These are phyloP conservation scores for Halcyon senegalensis DNA, from an alignment of 2,113 vertebrate genomes.

Conservation along the genomic window DNA sequence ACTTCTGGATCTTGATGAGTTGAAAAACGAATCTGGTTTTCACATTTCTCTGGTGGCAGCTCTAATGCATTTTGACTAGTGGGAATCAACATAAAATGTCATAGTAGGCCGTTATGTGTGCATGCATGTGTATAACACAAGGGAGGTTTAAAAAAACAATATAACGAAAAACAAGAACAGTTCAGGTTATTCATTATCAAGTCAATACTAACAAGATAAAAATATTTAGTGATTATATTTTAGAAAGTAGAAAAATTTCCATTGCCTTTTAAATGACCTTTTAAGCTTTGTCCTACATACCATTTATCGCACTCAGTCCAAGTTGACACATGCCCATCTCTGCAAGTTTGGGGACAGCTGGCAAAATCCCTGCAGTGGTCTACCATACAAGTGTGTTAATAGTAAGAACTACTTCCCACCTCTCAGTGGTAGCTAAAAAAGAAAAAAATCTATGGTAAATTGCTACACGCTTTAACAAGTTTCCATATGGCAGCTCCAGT, in stretches of 20 bases:
- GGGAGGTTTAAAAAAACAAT: background rate
- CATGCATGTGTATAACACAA: background rate
- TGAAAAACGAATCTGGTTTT: constrained; percentile 1
- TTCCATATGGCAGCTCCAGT: background rate
- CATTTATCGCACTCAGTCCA: background rate
- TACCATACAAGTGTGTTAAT: background rate
- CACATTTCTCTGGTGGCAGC: background rate
- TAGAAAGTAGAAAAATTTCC: background rate
- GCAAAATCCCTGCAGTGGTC: background rate
- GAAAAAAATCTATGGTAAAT: background rate
- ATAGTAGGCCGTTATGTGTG: background rate
- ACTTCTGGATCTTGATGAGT: constrained; percentile 4
- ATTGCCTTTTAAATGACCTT: background rate
- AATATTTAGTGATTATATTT: background rate
- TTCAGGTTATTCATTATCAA: background rate
- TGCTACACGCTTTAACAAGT: background rate
- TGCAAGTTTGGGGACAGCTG: background rate
- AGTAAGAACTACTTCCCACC: background rate
- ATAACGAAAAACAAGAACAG: background rate
- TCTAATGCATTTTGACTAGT: constrained; percentile 1
- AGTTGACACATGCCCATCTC: background rate
- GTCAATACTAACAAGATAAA: background rate
- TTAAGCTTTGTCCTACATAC: background rate
- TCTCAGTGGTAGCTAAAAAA: background rate
- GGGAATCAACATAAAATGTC: background rate